phyloP scores from a whole-genome alignment of 2,888 invertebrate genomes.

The Stenodera caucasica region DNA sequence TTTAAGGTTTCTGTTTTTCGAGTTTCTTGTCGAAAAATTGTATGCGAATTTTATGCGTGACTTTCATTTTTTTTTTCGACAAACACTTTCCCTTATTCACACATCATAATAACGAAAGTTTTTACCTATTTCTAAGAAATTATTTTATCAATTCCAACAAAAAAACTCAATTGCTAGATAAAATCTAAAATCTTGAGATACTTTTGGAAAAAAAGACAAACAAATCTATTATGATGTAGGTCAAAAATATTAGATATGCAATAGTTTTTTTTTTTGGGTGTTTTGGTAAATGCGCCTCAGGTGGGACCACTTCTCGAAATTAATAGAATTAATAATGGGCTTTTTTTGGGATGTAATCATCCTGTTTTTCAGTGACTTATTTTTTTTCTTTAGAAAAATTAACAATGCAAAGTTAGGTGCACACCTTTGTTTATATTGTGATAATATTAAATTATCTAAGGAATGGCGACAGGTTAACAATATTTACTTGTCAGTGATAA shows the following conservation, averaged over 20 bases:
- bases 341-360: not conserved
- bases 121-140: not conserved
- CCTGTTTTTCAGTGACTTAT: not conserved
- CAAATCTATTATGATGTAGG: too few species aligned
- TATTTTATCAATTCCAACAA: not conserved
- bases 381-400: slow-evolving; percentile 7
- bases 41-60: slow-evolving; percentile 5
- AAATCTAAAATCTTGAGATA: too few species aligned
- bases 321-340: not conserved
- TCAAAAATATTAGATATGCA: too few species aligned
- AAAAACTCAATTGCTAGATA: too few species aligned
- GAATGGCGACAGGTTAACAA: slow-evolving; percentile 31
- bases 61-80: slow-evolving; percentile 8
- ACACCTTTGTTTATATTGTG: slow-evolving; percentile 27
- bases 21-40: not conserved
- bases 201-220: too few species aligned
- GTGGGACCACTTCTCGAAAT: not conserved
- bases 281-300: too few species aligned
- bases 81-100: slow-evolving; percentile 4
- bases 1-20: not conserved
- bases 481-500: slow-evolving; percentile 25
- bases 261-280: too few species aligned
- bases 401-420: slow-evolving; percentile 17
- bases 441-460: slow-evolving; percentile 28
- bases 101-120: not conserved